These are phyloP conservation scores for Odontocerum albicorne DNA, from an alignment of 2,888 invertebrate species.

Conservation along the genomic window DNA sequence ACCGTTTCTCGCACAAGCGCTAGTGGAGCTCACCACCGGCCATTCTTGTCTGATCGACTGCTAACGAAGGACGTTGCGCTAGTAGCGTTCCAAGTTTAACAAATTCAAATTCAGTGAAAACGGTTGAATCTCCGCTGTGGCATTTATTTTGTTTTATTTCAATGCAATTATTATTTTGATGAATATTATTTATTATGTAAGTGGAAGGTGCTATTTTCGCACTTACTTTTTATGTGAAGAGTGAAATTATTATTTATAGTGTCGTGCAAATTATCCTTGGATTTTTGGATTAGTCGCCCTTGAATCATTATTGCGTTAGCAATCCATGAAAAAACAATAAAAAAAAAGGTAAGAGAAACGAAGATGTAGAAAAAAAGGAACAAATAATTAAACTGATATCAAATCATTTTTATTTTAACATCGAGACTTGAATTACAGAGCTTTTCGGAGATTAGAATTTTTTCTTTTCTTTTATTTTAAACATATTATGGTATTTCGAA, in stretches of 20 bases:
- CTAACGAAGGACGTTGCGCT: conserved; percentile 6
- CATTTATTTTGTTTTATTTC: conserved; percentile 22
- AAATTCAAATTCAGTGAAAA: conserved; percentile 21
- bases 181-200: conserved; percentile 4
- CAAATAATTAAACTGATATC: not conserved
- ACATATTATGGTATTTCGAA: too few species aligned
- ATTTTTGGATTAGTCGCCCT: conserved; percentile 25
- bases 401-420: too few species aligned
- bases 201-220: conserved; percentile 7
- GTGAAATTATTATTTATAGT: conserved; percentile 19
- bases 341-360: conserved; percentile 25
- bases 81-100: conserved; percentile 3
- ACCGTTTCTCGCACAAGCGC: too few species aligned
- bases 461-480: too few species aligned
- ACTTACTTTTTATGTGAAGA: conserved; percentile 15
- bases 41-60: conserved; percentile 20
- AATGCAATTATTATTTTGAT: conserved; percentile 11
- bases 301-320: too few species aligned
- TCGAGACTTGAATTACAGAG: too few species aligned
- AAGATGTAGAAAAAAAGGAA: not conserved
- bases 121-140: conserved; percentile 18
- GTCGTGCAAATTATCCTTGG: conserved; percentile 23
- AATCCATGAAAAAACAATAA: too few species aligned
- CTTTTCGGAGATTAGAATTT: too few species aligned
- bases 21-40: conserved; percentile 4